Evolutionary conservation across 1,140 invertebrate genomes (phyloP), one percentile per base, ranked within the genome.

Genomic region (Leptoteleia sp.): DNA sequence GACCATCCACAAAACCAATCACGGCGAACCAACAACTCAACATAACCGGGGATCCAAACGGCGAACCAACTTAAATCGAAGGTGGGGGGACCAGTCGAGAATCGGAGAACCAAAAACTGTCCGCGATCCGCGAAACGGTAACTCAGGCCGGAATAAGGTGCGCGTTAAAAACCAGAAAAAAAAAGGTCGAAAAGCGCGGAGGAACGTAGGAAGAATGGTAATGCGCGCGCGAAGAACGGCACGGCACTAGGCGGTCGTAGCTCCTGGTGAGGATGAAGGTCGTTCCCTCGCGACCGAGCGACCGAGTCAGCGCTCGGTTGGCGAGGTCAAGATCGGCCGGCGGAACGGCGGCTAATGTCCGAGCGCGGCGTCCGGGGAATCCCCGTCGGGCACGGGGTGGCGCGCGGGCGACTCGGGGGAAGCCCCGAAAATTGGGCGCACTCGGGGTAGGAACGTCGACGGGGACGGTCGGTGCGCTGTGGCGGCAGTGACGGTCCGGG

Each of bases 261-360:
- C 52, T 50, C 65, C 65, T 33, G 54, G 11, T n/a, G 68, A 27
- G 47, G 55, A 72, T 37, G 68, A 72, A 72, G 57, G 68, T 72
- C 68, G 68, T 72, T 72, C 48, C 48, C 68, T 62, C 68, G 57
- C 68, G 48, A 42, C 27, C 47, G 61, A 55, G 45, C 35, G 68
- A 54, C 68, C 57, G 71, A 57, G 70, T 48, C 16, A 55, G 48
- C 70, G 50, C 70, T 38, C 42, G 25, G 62, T 68, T 76, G 72
- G 37, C 62, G 72, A 70, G 73, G 73, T 76, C 73, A 76, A 76
- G 73, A 76, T 76, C 73, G 64, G 64, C 57, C 55, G 72, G 67
- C 67, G 42, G 40, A 68, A 33, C 38, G 37, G 62, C 62, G 50
- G 27, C 37, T 42, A 65, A 25, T 52, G 61, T 65, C 61, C 61